Percentiles rank a stretch among this genome's conserved stretches.
Conservation (phyloP, 2,888 invertebrate genomes). For the Dexiosoma caninum region DNA sequence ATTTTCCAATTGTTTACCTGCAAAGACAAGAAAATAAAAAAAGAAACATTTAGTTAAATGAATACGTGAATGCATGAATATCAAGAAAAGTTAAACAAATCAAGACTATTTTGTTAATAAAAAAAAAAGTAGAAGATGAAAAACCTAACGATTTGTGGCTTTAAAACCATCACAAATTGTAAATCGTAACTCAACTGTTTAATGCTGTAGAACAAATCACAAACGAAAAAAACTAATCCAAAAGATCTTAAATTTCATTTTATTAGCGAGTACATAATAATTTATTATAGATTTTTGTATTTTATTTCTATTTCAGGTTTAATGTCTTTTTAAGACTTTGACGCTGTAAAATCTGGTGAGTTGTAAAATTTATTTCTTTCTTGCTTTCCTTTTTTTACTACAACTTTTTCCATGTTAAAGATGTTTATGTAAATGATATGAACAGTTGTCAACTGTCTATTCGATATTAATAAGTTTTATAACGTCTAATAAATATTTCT, state of each 20-base stretch:
- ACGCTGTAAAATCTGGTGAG: neutral
- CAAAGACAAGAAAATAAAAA: neutral
- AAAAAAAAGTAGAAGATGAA: slow-evolving; percentile 1
- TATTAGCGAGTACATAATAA: slow-evolving; percentile 3
- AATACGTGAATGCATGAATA: neutral
- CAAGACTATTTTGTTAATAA: slow-evolving; percentile 10
- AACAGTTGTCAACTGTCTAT: slow-evolving; percentile 52
- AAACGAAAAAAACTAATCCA: neutral
- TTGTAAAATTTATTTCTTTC: slow-evolving; percentile 21
- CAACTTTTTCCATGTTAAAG: neutral
- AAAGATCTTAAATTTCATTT: neutral
- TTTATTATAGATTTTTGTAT: slow-evolving; percentile 8
- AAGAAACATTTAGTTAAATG: neutral
- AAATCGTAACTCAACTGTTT: neutral
- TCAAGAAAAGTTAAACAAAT: neutral
- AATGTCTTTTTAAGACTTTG: slow-evolving; percentile 3
- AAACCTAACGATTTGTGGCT: neutral
- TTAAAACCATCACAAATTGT: slow-evolving; percentile 8
- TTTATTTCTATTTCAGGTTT: slow-evolving; percentile 30
- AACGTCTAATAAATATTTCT: slow-evolving; percentile 45
- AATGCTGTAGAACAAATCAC: neutral
- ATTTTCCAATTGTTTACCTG: slow-evolving; percentile 12
- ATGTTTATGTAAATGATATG: slow-evolving; percentile 2
- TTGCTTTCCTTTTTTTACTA: neutral
- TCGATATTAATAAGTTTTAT: slow-evolving; percentile 52